Evolutionary conservation across 2,113 vertebrate genomes (phyloP).

Genomic region (Mesembrinibis cayennensis): DNA sequence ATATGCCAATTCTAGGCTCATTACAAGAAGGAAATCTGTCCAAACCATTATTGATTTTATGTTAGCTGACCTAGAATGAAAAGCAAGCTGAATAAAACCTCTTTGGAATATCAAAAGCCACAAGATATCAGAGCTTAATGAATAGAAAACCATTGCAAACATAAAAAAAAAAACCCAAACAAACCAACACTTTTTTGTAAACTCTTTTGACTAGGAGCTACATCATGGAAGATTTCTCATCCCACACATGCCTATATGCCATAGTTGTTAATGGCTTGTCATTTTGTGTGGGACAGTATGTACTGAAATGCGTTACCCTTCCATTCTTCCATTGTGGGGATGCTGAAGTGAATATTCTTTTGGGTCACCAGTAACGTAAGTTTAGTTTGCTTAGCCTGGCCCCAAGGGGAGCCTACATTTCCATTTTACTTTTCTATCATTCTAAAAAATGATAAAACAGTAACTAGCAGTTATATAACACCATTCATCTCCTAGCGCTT

Average conservation of each 20-base stretch:
- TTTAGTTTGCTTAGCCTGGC: not conserved
- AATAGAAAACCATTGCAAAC: not conserved
- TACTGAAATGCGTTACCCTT: not conserved
- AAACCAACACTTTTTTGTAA: not conserved
- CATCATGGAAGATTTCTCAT: not conserved
- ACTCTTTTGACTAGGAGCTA: not conserved
- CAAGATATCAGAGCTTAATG: not conserved
- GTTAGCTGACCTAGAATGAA: slow-evolving; percentile 1
- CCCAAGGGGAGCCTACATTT: not conserved
- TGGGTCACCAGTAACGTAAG: not conserved
- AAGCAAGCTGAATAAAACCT: not conserved
- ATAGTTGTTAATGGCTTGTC: not conserved
- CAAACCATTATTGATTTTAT: not conserved
- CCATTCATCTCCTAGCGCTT: not conserved
- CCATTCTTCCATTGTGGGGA: not conserved
- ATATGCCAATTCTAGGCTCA: not conserved
- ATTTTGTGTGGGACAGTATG: not conserved
- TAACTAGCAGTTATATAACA: slow-evolving; percentile 1
- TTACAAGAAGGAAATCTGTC: not conserved
- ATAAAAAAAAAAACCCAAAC: not conserved
- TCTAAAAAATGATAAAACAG: not conserved
- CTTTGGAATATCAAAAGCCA: not conserved
- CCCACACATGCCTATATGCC: not conserved
- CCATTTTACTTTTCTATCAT: not conserved
- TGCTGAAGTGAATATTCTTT: not conserved